Evolutionary conservation across 1,140 invertebrate species (phyloP).

Genomic region (Orussus abietinus): DNA sequence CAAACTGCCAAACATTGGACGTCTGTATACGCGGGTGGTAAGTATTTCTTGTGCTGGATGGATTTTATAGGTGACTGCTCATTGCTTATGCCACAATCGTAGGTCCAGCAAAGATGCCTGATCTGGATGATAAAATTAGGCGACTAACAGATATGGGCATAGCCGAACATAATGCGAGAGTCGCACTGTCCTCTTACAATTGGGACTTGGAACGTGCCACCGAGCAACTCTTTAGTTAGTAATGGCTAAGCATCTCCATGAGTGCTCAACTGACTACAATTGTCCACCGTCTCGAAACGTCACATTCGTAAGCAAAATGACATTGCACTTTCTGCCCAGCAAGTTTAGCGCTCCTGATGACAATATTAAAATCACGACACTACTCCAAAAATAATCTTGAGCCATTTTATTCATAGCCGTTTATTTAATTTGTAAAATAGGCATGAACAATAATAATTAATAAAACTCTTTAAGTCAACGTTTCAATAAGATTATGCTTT

Average conservation of each 20-base stretch:
- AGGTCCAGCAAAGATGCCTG: conserved; percentile 68
- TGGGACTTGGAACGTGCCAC: conserved; percentile 88
- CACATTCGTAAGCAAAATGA: no score
- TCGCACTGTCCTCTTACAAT: conserved; percentile 81
- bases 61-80: no score
- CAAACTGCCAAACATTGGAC: conserved; percentile 95
- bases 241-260: no score
- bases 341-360: conserved; percentile 23
- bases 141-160: conserved; percentile 85
- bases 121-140: conserved; percentile 79
- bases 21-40: conserved; percentile 85
- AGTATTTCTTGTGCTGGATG: no score
- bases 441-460: conserved; percentile 28
- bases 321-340: no score
- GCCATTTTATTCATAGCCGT: conserved; percentile 21
- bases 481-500: conserved; percentile 22
- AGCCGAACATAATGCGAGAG: conserved; percentile 75
- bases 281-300: no score
- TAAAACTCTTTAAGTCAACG: conserved; percentile 19
- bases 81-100: no score
- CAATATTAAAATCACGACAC: conserved; percentile 24
- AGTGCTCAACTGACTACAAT: no score
- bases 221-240: conserved; percentile 86
- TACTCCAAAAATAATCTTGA: conserved; percentile 17
- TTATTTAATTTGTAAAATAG: conserved; percentile 41